These are phyloP conservation scores for Platyura marginata DNA, from an alignment of 1,140 invertebrate species.

Conservation along the genomic window DNA sequence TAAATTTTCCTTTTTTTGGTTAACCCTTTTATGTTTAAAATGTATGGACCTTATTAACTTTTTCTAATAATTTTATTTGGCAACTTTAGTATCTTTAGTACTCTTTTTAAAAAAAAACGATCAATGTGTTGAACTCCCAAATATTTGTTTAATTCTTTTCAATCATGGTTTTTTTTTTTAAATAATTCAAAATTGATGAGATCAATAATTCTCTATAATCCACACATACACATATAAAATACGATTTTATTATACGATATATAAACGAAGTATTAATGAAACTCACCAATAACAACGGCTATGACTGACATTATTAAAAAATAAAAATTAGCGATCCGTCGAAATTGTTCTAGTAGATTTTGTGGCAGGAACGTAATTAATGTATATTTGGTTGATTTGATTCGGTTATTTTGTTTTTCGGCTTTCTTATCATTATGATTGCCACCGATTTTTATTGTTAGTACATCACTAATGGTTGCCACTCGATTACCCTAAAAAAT, in stretches of 20 bases:
- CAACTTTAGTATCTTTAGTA: no score
- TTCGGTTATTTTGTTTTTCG: slow-evolving; percentile 26
- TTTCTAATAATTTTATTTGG: no score
- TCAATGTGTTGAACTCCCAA: background rate
- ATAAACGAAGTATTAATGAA: background rate
- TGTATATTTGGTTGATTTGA: slow-evolving; percentile 56
- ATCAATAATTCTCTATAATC: no score
- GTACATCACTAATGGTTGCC: slow-evolving; percentile 30
- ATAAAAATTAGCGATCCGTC: slow-evolving; percentile 70
- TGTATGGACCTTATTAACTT: no score
- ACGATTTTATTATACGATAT: no score
- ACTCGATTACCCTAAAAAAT: slow-evolving; percentile 33
- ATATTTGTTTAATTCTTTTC: no score
- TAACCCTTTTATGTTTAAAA: no score
- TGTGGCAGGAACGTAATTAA: slow-evolving; percentile 63
- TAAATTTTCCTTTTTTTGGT: no score
- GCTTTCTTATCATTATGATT: slow-evolving; percentile 25
- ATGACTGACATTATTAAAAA: slow-evolving; percentile 57
- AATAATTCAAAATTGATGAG: no score
- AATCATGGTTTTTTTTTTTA: no score
- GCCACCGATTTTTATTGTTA: slow-evolving; percentile 34
- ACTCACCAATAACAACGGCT: slow-evolving; percentile 38
- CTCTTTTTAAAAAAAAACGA: no score
- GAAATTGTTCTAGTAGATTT: slow-evolving; percentile 71
- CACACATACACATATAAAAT: no score